Conservation (phyloP, 2,797 vertebrate species). For the Adrianichthys oophorus region DNA sequence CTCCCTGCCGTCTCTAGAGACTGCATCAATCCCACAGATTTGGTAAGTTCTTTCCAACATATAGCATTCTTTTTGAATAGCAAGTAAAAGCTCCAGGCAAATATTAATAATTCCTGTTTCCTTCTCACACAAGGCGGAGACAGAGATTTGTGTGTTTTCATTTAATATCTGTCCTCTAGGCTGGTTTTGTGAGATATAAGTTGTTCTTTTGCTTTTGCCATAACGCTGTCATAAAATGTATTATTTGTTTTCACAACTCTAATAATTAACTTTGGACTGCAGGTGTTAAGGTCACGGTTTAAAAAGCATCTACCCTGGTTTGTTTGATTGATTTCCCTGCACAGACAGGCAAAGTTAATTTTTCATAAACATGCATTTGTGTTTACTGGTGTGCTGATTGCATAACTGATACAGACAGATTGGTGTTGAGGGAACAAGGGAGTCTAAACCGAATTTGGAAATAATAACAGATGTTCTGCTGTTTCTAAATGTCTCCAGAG, state of each 20-base stretch:
- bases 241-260: constrained; percentile 35
- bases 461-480: constrained; percentile 63
- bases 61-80: constrained; percentile 32
- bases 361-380: constrained; percentile 17
- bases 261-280: constrained; percentile 53
- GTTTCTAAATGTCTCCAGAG: constrained; percentile 42
- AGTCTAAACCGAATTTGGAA: constrained; percentile 59
- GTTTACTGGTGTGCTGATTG: constrained; percentile 9
- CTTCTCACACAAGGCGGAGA: constrained; percentile 17
- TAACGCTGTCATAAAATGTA: constrained; percentile 41
- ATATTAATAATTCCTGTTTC: constrained; percentile 44
- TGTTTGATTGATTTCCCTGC: constrained; percentile 46
- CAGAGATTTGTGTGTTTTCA: constrained; percentile 28
- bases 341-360: constrained; percentile 21
- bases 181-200: constrained; percentile 42
- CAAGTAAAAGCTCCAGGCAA: constrained; percentile 40
- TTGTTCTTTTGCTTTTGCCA: constrained; percentile 41
- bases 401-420: constrained; percentile 27
- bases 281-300: constrained; percentile 52
- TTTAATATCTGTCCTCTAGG: constrained; percentile 51
- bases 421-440: constrained; percentile 37
- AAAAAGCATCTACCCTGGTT: constrained; percentile 39
- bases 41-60: constrained; percentile 17
- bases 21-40: constrained; percentile 5
- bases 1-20: constrained; percentile 1